Conservation (phyloP, 2,888 invertebrate genomes). For the Drosophila borborema region DNA sequence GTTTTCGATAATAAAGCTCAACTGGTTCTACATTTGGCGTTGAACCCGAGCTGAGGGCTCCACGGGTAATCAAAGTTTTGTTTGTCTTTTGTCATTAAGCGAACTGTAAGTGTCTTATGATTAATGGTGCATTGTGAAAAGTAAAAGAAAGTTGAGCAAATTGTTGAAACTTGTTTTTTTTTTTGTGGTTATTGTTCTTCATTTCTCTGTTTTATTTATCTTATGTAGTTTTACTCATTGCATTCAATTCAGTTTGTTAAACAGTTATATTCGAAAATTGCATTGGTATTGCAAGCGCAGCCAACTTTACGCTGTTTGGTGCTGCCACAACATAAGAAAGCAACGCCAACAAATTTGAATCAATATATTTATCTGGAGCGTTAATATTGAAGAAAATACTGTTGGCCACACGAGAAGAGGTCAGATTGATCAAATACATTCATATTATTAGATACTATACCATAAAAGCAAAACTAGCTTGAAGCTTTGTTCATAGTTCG, state of each 20-base stretch:
- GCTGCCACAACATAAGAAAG: not conserved
- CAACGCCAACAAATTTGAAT: not conserved
- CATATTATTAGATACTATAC: too few relatives aligned
- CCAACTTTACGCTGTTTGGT: not conserved
- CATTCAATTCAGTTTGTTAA: not conserved
- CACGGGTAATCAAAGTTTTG: not conserved
- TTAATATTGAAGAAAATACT: not conserved
- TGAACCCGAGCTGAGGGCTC: not conserved
- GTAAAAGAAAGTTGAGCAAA: not conserved
- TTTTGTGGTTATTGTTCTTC: not conserved
- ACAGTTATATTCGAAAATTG: constrained; percentile 2
- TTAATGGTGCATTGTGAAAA: not conserved
- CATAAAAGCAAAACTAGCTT: not conserved
- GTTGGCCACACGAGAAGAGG: too few relatives aligned
- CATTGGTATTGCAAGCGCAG: not conserved
- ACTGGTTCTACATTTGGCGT: constrained; percentile 3
- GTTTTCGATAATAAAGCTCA: not conserved
- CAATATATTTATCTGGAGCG: not conserved
- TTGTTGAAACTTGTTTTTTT: not conserved
- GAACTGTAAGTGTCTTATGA: constrained; percentile 6
- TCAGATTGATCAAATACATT: not conserved
- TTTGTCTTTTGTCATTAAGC: not conserved
- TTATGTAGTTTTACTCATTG: not conserved
- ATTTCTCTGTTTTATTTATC: not conserved
- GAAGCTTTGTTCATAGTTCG: too few relatives aligned